Base-by-base conservation (phyloP, 2,797 vertebrate species). In the Eidolon dupreanum region DNA sequence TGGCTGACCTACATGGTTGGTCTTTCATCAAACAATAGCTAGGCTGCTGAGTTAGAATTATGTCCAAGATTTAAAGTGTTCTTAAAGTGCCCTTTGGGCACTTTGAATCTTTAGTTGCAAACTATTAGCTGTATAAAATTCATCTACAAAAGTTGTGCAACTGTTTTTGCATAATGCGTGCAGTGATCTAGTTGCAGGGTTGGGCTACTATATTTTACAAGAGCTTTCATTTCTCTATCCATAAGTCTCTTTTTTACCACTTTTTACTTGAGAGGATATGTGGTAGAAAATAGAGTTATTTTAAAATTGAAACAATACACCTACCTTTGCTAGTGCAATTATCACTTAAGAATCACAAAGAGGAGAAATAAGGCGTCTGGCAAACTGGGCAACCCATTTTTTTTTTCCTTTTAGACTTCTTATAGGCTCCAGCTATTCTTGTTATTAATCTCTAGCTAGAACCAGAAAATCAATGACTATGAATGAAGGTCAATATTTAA, bases 41-140 rank as follows among this genome's bases (percentile, higher is more conserved):
- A 17, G 78, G 79, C 63, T 83, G 22, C 31, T 89, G 88, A 95
- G 22, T 85, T 86, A 79, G 82, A 95, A 93, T 86, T 43, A 84
- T 38, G 38, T 77, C 36, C 33, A 84, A 84, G 73, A 77, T 77
- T 71, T 55, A 55, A 86, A 74, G 46, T 26, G 13, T 90, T 81
- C 36, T 86, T 38, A 55, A 65, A 87, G 55, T 61, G 28, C 33
- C 53, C 24, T 70, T 73, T 74, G 55, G 49, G 8, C 82, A 78
- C 49, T 49, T 65, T 74, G 26, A 75, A 22, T 74, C 59, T 89
- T 93, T 57, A 91, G n/a, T 28, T 79, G 22, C 36, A 91, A 92
- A 93, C 75, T 65, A 71, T 36, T 26, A 88, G 46, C 41, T 74
- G 5, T 82, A 33, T 89, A 87, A 75, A 91, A 85, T 82, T 93